These are phyloP conservation scores for Charadrius vociferus DNA, from an alignment of 2,113 vertebrate genomes.

Conservation along the genomic window DNA sequence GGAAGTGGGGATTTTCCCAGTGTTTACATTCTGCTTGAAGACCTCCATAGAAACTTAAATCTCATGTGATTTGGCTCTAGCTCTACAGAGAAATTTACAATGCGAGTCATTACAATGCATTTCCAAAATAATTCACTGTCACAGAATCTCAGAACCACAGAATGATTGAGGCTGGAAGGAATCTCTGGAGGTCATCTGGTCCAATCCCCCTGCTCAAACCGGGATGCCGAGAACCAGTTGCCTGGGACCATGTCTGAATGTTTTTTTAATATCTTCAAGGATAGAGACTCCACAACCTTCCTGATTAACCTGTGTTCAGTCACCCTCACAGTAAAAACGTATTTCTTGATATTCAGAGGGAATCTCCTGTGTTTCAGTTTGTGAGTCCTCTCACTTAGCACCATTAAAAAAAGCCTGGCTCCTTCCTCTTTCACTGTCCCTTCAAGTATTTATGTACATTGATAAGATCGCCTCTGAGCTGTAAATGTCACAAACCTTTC, in stretches of 20 bases:
- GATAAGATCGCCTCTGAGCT: neutral
- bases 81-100: neutral
- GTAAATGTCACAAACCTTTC: neutral
- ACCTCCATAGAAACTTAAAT: neutral
- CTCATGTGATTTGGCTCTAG: neutral
- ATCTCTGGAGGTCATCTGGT: neutral
- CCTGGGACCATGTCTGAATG: rapidly evolving
- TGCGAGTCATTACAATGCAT: neutral
- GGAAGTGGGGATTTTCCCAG: neutral
- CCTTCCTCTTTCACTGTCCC: neutral
- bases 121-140: neutral
- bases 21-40: neutral
- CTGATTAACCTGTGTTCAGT: neutral
- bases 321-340: neutral
- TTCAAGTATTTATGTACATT: neutral
- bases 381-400: neutral
- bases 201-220: rapidly evolving
- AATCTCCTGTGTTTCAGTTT: neutral
- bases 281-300: neutral
- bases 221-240: neutral
- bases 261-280: neutral
- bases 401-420: neutral
- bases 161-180: neutral
- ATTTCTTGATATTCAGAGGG: neutral
- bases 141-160: neutral